Base-by-base conservation (phyloP, 2,797 vertebrate genomes). In the Megaceryle alcyon region DNA sequence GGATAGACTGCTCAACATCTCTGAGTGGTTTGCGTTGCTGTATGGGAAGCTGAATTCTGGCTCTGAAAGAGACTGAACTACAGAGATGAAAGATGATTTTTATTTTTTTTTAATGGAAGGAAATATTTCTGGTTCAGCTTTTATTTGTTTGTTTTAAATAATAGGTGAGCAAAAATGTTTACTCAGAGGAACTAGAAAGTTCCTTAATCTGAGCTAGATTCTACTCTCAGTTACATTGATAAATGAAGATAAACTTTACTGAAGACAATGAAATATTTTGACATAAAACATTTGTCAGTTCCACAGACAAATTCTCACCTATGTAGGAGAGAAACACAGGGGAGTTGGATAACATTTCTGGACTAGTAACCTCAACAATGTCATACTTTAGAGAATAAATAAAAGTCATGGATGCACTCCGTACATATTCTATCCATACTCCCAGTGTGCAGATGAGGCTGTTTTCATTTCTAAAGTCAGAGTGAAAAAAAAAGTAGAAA, bases 401-500 rank as follows among this genome's bases (percentile, higher is more conserved):
- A 46, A 86, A 65, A 83, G 73, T 33, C 69, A 44, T 33, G 79
- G 48, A 82, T 68, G 14, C 56, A 59, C 26, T 79, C 31, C 8
- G 4, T 31, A 44, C 4, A 22, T 26, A 33, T 77, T 65, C 14
- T 49, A 54, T 69, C 49, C 44, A 37, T 35, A 37, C 14, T 80
- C 56, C 7, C 14, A 9, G 15, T 22, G 25, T 68, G 68, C 84
- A 92, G 64, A 76, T 92, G 82, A 83, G 56, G n/a, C 69, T 72
- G 29, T 61, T 93, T 86, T 63, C 54, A 25, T 63, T 93, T 71
- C 49, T 48, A 56, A 94, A 83, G 44, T 80, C 57, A 46, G 86
- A 88, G 39, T 25, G 61, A 78, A 90, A 86, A 90, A 86, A 92
- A 78, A 11, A 9, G 10, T 63, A 91, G 84, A 66, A 94, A 87